Base-by-base conservation (phyloP, 2,797 vertebrate species). In the Dermochelys coriacea region DNA sequence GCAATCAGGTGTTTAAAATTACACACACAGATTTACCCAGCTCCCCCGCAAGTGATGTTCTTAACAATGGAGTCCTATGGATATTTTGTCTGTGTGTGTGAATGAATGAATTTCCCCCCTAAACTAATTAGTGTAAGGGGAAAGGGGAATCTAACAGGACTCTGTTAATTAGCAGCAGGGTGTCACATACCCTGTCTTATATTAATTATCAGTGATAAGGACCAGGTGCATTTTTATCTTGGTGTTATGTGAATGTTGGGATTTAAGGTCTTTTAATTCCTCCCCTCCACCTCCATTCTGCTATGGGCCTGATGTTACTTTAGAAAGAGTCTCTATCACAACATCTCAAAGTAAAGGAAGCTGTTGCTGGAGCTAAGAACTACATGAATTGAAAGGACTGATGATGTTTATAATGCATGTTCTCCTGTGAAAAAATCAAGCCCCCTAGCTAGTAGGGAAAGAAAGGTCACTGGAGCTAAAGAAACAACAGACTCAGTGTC, bases 1-100 rank as follows among this genome's bases (percentile, higher is more conserved):
- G 98, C 98, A 94, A 84, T 96, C 98, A 98, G 98, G 97, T 98
- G 97, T 96, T 96, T 93, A 93, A 90, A 94, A 94, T 97, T 95
- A 95, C 92, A 59, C 21, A 34, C 57, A 71, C 94, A 93, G 59
- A 47, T 93, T 96, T 95, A 90, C 54, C 89, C 91, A 80, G 93
- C 85, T 86, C 88, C 86, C 37, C 85, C 51, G 94, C 27, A 93
- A 95, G 61, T 45, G 55, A n/a, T 90, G 87, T 78, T 75, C 94
- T 97, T 91, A 88, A 93, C 93, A 91, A 91, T 84, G 93, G 74
- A 96, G 91, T 96, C 85, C 92, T 96, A 90, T 94, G 91, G 94
- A 95, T 97, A 89, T 92, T 96, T 97, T 93, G 91, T 96, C 93
- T 97, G 74, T 96, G 93, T 92, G 61, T 61, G 31, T 55, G 54